These are phyloP conservation scores for Leptodirus hochenwartii DNA, from an alignment of 2,888 invertebrate species.

Conservation along the genomic window DNA sequence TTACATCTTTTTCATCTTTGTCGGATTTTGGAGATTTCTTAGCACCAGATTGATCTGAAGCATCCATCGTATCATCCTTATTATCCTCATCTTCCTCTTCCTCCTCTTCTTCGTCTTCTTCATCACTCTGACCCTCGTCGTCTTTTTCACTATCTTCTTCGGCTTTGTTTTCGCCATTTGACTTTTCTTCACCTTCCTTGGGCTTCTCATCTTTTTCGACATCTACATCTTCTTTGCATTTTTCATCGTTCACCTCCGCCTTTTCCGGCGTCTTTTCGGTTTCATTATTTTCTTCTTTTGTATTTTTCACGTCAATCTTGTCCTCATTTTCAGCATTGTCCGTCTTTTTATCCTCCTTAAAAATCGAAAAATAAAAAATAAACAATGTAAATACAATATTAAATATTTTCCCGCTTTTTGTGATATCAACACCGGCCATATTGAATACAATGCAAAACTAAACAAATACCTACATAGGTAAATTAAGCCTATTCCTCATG, in stretches of 20 bases:
- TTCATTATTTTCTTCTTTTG: conserved; percentile 10
- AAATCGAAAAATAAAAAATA: conserved; percentile 3
- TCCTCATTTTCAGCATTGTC: conserved; percentile 17
- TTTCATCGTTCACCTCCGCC: conserved; percentile 19
- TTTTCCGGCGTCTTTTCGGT: conserved; percentile 13
- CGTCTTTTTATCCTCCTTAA: conserved; percentile 14
- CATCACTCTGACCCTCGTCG: conserved; percentile 8
- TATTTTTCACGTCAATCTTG: conserved; percentile 15
- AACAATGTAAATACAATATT: conserved; percentile 6
- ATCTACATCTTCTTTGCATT: conserved; percentile 23
- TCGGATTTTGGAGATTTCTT: conserved; percentile 7
- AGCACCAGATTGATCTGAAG: conserved; percentile 7
- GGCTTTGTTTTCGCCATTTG: conserved; percentile 22
- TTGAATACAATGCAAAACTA: conserved; percentile 23
- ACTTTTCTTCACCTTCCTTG: no score
- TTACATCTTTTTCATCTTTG: conserved; percentile 11
- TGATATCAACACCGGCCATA: conserved; percentile 27
- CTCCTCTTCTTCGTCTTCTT: conserved; percentile 7
- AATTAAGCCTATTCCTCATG: conserved; percentile 3
- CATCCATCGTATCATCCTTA: conserved; percentile 6
- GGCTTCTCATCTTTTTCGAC: conserved; percentile 25
- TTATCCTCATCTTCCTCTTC: conserved; percentile 7
- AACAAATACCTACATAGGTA: conserved; percentile 15
- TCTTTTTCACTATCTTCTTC: conserved; percentile 17
- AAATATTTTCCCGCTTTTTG: conserved; percentile 27